Percentiles rank a stretch among this genome's conserved stretches.
Conservation (phyloP, 2,888 invertebrate genomes). For the Eupithecia vulgata region DNA sequence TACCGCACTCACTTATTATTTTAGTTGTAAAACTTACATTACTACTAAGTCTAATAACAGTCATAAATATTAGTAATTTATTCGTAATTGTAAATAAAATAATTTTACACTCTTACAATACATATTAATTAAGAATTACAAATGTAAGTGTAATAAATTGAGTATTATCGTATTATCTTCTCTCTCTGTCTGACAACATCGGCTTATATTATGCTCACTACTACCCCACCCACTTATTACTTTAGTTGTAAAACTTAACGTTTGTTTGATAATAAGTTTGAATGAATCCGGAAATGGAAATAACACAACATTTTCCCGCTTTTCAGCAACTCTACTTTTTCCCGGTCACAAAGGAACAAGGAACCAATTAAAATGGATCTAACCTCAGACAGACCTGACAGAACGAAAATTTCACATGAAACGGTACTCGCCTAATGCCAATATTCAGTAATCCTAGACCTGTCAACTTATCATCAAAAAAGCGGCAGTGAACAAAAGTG, state of each 20-base stretch:
- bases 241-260: neutral
- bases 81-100: no score
- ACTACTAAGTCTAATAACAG: no score
- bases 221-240: neutral
- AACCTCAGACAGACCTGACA: neutral
- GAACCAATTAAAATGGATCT: neutral
- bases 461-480: slow-evolving; percentile 60
- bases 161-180: neutral
- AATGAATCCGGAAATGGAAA: neutral
- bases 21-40: neutral
- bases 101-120: no score
- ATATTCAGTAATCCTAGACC: slow-evolving; percentile 51
- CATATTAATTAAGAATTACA: no score
- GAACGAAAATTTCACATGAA: neutral
- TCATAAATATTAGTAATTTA: no score
- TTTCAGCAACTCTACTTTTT: neutral
- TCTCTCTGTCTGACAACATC: neutral
- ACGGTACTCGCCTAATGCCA: slow-evolving; percentile 38
- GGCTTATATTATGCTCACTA: neutral
- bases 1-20: neutral
- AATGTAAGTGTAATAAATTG: no score
- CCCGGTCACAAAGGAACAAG: neutral
- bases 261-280: neutral
- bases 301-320: neutral
- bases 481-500: slow-evolving; percentile 67